These are phyloP conservation scores for Clarias magur DNA, from an alignment of 2,113 vertebrate genomes.

Conservation along the genomic window DNA sequence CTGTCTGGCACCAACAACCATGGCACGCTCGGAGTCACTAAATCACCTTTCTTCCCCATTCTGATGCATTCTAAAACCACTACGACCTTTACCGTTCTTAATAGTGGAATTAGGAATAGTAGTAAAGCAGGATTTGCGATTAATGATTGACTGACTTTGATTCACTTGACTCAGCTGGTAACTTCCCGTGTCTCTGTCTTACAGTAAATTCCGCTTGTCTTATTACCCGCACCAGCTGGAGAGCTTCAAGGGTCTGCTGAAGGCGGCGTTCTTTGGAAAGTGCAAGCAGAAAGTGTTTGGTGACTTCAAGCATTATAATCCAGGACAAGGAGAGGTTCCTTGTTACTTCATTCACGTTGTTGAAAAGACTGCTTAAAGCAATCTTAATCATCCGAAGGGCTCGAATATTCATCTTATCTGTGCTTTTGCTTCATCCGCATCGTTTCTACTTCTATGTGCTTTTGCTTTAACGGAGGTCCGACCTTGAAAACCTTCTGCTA, in stretches of 20 bases:
- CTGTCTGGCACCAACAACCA: no score
- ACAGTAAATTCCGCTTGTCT: conserved; percentile 86
- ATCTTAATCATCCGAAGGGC: neutral
- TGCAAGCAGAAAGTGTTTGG: conserved; percentile 87
- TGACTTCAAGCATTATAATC: conserved; percentile 85
- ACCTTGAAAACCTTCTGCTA: neutral
- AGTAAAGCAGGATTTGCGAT: neutral
- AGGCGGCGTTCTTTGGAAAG: conserved; percentile 79
- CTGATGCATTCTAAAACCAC: no score
- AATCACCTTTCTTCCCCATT: no score
- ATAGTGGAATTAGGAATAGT: neutral
- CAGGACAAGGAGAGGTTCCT: conserved; percentile 75
- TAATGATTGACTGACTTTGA: neutral
- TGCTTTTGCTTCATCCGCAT: neutral
- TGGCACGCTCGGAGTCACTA: no score
- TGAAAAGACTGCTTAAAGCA: conserved; percentile 78
- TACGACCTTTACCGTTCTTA: neutral
- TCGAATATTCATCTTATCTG: neutral
- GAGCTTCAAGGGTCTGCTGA: conserved; percentile 83
- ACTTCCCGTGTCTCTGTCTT: conserved; percentile 1
- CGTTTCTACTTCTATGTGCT: neutral
- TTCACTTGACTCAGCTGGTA: neutral
- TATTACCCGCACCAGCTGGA: conserved; percentile 87
- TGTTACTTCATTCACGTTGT: conserved; percentile 97
- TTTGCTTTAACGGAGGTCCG: neutral